A percentile compares a stretch with the other conserved stretches of the same genome.
These are phyloP conservation scores for Periophthalmodon schlosseri DNA, from an alignment of 2,113 vertebrate species.

Conservation along the genomic window DNA sequence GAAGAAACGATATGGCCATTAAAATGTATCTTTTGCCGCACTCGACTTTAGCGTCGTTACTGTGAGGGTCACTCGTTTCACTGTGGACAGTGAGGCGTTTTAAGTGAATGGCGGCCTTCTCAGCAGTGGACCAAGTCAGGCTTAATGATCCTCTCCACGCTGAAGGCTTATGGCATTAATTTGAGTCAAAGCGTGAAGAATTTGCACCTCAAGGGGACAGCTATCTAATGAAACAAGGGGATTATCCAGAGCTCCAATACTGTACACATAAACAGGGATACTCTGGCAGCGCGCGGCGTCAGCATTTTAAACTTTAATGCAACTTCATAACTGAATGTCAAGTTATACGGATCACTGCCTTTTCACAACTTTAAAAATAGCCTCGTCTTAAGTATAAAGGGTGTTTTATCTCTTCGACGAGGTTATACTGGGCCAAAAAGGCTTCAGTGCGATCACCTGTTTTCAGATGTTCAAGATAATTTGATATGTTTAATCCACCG, in stretches of 20 bases:
- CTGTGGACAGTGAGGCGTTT: background rate
- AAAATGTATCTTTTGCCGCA: no score
- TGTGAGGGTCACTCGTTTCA: background rate
- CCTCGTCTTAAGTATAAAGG: background rate
- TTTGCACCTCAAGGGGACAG: background rate
- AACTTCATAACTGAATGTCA: no score
- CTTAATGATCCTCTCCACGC: background rate
- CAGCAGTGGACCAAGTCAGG: background rate
- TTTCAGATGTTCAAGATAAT: no score
- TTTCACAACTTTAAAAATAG: background rate
- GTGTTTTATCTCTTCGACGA: no score
- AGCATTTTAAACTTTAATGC: background rate
- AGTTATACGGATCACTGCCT: background rate
- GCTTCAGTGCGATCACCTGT: no score
- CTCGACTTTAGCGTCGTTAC: background rate
- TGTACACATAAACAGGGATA: constrained; percentile 5
- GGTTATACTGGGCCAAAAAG: no score
- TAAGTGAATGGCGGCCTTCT: background rate
- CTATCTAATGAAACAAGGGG: background rate
- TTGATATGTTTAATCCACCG: no score
- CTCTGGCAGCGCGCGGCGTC: background rate
- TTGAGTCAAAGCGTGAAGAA: background rate
- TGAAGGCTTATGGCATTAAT: constrained; percentile 1
- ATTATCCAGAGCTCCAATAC: background rate
- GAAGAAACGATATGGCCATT: no score